phyloP scores from a whole-genome alignment of 2,797 vertebrate genomes.

The Acanthurus tractus region DNA sequence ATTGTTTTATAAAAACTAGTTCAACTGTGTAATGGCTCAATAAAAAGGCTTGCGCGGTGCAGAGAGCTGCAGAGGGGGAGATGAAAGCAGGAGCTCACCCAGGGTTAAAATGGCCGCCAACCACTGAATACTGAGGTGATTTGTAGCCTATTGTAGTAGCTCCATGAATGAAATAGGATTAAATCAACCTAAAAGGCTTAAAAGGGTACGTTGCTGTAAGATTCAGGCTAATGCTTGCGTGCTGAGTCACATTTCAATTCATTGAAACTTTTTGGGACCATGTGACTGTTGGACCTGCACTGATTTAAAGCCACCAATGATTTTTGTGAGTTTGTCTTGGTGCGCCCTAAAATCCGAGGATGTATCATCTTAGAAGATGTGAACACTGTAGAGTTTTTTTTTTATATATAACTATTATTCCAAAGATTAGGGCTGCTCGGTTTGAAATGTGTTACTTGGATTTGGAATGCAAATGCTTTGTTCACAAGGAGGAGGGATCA shows the following conservation, averaged over 20 bases:
- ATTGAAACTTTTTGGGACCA: constrained; percentile 33
- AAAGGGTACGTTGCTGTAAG: not conserved
- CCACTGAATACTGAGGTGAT: constrained; percentile 64
- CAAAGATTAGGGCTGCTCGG: constrained; percentile 79
- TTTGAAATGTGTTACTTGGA: constrained; percentile 89
- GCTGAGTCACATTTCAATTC: constrained; percentile 15
- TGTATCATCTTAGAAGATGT: constrained; percentile 65
- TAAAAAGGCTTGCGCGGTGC: constrained; percentile 10
- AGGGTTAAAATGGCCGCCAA: constrained; percentile 83
- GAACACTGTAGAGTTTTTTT: constrained; percentile 43
- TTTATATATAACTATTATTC: constrained; percentile 45
- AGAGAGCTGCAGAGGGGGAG: constrained; percentile 26
- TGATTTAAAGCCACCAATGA: constrained; percentile 48
- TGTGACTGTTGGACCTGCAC: constrained; percentile 32
- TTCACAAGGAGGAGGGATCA: constrained; percentile 89
- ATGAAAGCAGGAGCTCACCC: constrained; percentile 53
- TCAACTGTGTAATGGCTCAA: not conserved
- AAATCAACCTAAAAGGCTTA: constrained; percentile 24
- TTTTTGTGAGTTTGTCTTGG: constrained; percentile 61
- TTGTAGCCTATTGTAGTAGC: constrained; percentile 54
- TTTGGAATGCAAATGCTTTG: constrained; percentile 92
- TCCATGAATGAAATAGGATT: constrained; percentile 28
- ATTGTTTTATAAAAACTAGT: no score
- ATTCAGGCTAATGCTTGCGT: not conserved
- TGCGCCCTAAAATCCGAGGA: constrained; percentile 69